Conservation (phyloP, 2,888 invertebrate species). For the Tetragonula carbonaria region DNA sequence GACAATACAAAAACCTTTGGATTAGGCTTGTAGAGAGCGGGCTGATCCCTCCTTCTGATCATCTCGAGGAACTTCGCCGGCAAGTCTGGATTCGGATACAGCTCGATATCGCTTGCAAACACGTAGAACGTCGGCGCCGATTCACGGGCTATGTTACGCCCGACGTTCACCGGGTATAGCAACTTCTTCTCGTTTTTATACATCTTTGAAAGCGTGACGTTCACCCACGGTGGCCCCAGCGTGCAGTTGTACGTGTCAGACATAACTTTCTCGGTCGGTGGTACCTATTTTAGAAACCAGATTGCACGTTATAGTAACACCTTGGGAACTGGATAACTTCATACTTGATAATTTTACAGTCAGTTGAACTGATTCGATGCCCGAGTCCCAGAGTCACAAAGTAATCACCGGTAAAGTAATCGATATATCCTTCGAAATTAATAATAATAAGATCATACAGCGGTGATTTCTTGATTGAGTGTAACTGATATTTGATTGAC, state of each 20-base stretch:
- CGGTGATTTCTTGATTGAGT: neutral
- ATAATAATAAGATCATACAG: neutral
- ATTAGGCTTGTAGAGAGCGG: conserved; percentile 86
- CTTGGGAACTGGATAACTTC: neutral
- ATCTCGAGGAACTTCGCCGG: conserved; percentile 93
- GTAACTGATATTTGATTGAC: neutral
- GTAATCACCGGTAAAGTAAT: neutral
- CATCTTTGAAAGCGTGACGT: conserved; percentile 87
- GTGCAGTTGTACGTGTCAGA: conserved; percentile 89
- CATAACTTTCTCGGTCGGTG: conserved; percentile 87
- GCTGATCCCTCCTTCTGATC: conserved; percentile 90
- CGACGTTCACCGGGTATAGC: conserved; percentile 95
- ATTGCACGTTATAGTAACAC: neutral
- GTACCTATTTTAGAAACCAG: conserved; percentile 85
- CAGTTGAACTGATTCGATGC: neutral
- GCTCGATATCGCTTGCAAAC: conserved; percentile 94
- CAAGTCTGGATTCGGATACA: conserved; percentile 94
- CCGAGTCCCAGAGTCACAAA: no score
- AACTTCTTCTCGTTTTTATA: conserved; percentile 93
- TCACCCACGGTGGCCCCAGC: conserved; percentile 88
- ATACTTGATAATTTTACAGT: neutral
- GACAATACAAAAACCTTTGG: conserved; percentile 93
- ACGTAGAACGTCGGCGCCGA: conserved; percentile 92
- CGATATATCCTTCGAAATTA: neutral
- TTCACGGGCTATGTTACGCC: conserved; percentile 94